Evolutionary conservation across 2,113 vertebrate genomes (phyloP).

Genomic region (Microcebus griseorufus): DNA sequence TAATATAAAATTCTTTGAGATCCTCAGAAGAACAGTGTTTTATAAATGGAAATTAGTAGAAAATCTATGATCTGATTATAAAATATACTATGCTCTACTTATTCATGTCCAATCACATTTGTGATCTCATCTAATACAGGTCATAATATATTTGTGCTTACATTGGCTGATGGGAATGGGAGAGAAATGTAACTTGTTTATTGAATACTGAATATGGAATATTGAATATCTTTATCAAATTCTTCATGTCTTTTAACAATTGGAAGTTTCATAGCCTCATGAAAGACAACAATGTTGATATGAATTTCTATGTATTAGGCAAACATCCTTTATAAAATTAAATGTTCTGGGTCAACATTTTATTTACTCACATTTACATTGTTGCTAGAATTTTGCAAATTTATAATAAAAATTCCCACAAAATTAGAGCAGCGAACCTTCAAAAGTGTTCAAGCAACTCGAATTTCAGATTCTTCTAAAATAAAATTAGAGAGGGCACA

Average conservation of each 20-base stretch:
- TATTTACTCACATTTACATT: slow-evolving; percentile 34
- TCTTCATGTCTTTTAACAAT: not conserved
- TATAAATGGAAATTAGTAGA: not conserved
- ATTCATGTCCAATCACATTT: not conserved
- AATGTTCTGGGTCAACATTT: not conserved
- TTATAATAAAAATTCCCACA: not conserved
- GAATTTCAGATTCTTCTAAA: slow-evolving; percentile 23
- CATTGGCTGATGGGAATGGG: accelerated
- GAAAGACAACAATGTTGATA: not conserved
- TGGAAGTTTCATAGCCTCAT: not conserved
- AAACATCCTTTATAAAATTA: not conserved
- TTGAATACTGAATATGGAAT: not conserved
- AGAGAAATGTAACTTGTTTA: not conserved
- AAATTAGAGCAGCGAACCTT: not conserved
- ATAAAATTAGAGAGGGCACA: not conserved
- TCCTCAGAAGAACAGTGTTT: not conserved
- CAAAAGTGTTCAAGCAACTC: not conserved
- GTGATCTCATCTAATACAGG: not conserved
- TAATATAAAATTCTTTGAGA: not conserved
- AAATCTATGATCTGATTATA: not conserved
- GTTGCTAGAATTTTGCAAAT: not conserved
- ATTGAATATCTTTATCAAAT: not conserved
- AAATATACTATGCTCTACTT: not conserved
- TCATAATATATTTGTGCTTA: not conserved
- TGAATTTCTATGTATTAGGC: not conserved